Conservation (phyloP, 2,888 invertebrate genomes). For the Calliopum simillimum region DNA sequence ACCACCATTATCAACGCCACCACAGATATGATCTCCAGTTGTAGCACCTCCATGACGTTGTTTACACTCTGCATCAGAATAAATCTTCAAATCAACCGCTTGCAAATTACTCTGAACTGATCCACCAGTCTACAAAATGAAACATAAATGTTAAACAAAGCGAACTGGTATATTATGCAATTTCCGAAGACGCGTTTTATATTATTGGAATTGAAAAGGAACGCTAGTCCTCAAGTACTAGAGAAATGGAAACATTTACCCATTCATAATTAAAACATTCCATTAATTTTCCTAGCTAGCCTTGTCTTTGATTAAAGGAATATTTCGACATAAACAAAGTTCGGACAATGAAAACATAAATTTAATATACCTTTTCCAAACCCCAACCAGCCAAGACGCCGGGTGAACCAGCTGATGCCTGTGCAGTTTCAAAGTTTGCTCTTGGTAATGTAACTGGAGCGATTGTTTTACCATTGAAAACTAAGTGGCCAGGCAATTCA, state of each 20-base stretch:
- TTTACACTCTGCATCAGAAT: conserved; percentile 63
- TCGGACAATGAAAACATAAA: neutral
- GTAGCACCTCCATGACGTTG: conserved; percentile 54
- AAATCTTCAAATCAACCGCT: conserved; percentile 62
- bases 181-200: no score
- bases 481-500: conserved; percentile 54
- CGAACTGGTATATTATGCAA: no score
- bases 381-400: conserved; percentile 63
- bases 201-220: no score
- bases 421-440: conserved; percentile 51
- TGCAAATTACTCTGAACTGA: conserved; percentile 59
- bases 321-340: no score
- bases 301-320: no score
- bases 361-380: conserved; percentile 52
- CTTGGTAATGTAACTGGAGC: conserved; percentile 57
- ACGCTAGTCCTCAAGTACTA: neutral
- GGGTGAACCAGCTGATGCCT: conserved; percentile 48
- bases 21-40: conserved; percentile 65
- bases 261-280: no score
- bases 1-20: conserved; percentile 58
- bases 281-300: no score
- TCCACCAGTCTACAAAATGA: conserved; percentile 66
- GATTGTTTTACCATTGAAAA: conserved; percentile 52
- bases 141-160: no score
- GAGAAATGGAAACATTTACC: no score